These are phyloP conservation scores for Holotrichia oblita DNA, from an alignment of 1,140 invertebrate genomes.

Conservation along the genomic window DNA sequence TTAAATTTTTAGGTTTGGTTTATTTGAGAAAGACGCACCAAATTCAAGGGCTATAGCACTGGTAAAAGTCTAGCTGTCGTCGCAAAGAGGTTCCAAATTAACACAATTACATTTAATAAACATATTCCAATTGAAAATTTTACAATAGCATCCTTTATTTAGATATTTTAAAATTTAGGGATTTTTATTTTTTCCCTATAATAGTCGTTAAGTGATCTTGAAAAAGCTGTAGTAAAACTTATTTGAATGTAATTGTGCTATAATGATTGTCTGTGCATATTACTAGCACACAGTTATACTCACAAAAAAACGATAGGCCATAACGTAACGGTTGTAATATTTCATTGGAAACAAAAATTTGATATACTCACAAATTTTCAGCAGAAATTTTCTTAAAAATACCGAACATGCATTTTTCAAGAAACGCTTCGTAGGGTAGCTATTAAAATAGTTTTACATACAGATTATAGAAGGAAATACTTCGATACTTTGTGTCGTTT, in stretches of 20 bases:
- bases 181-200: too few species aligned
- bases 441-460: background rate
- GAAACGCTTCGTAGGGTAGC: too few species aligned
- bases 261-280: background rate
- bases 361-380: conserved; percentile 15
- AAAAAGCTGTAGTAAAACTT: too few species aligned
- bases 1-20: background rate
- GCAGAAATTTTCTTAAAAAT: conserved; percentile 2
- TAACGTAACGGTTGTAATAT: background rate
- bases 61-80: background rate
- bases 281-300: background rate
- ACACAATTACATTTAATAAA: conserved; percentile 23
- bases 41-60: background rate
- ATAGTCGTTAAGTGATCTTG: too few species aligned
- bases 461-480: background rate
- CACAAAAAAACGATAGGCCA: conserved; percentile 27
- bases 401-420: conserved; percentile 15
- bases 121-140: too few species aligned
- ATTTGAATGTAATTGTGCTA: background rate
- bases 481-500: background rate
- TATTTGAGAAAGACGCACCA: conserved; percentile 3
- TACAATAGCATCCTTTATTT: too few species aligned
- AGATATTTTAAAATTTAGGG: too few species aligned
- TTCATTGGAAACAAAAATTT: conserved; percentile 23
- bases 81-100: background rate